phyloP scores from a whole-genome alignment of 2,797 vertebrate genomes.

The Brotula barbata region DNA sequence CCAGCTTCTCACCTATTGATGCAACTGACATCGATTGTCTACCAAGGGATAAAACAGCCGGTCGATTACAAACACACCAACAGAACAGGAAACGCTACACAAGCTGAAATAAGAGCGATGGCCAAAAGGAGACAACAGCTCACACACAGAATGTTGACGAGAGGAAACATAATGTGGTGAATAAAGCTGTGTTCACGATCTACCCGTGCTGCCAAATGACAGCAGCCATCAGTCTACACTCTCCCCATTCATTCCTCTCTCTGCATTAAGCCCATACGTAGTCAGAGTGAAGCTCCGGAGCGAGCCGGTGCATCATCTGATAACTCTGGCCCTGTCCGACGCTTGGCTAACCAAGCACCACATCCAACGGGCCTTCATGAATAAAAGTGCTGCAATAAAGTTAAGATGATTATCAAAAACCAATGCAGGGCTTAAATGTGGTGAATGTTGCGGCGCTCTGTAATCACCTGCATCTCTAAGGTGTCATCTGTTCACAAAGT shows the following conservation, averaged over 20 bases:
- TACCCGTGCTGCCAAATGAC: conserved; percentile 49
- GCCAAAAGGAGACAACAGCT: conserved; percentile 16
- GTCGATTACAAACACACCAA: no score
- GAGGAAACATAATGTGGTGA: no score
- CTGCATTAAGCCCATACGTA: conserved; percentile 54
- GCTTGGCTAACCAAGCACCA: conserved; percentile 51
- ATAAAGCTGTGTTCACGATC: conserved; percentile 58
- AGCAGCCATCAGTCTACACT: conserved; percentile 58
- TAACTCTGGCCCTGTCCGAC: conserved; percentile 51
- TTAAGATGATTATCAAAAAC: conserved; percentile 63
- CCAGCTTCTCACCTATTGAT: no score
- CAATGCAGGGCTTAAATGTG: conserved; percentile 43
- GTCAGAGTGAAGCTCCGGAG: conserved; percentile 50
- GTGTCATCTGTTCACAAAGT: conserved; percentile 35
- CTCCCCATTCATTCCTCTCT: conserved; percentile 45
- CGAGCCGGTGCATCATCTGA: conserved; percentile 59
- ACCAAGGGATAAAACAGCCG: no score
- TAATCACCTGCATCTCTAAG: conserved; percentile 59
- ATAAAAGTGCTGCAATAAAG: conserved; percentile 61
- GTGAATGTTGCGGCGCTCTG: conserved; percentile 27
- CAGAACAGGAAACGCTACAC: no score
- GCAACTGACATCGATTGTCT: no score
- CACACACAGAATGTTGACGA: conserved; percentile 46
- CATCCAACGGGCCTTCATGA: conserved; percentile 53
- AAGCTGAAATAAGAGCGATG: conserved; percentile 18